phyloP scores from a whole-genome alignment of 2,113 vertebrate genomes.

The Phaethornis superciliosus region DNA sequence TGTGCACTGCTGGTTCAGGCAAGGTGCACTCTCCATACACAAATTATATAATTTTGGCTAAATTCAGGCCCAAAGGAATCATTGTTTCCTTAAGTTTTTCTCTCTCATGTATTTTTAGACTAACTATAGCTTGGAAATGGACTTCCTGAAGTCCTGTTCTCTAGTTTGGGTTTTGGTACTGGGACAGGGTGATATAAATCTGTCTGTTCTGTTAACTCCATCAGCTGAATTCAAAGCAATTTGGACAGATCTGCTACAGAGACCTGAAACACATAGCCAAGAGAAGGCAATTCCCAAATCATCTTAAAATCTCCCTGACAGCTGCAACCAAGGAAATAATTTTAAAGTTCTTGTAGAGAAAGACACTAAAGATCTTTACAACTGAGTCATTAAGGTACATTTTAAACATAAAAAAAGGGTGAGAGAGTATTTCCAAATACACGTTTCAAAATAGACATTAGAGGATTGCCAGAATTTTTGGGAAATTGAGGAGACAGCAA shows the following conservation, averaged over 20 bases:
- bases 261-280: neutral
- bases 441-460: neutral
- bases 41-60: neutral
- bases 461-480: neutral
- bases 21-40: neutral
- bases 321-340: neutral
- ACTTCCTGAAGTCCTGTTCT: neutral
- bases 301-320: neutral
- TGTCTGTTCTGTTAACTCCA: neutral
- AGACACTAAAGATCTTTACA: neutral
- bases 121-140: neutral
- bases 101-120: neutral
- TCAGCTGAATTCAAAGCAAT: neutral
- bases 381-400: neutral
- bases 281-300: neutral
- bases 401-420: neutral
- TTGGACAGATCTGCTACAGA: neutral
- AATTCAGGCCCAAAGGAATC: neutral
- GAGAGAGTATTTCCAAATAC: neutral
- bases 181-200: neutral
- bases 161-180: neutral
- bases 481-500: neutral
- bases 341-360: neutral
- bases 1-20: neutral
- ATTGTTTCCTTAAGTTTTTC: neutral